Percentiles rank a stretch among this genome's conserved stretches.
phyloP scores from a whole-genome alignment of 2,113 vertebrate genomes.

The Osmerus mordax region DNA sequence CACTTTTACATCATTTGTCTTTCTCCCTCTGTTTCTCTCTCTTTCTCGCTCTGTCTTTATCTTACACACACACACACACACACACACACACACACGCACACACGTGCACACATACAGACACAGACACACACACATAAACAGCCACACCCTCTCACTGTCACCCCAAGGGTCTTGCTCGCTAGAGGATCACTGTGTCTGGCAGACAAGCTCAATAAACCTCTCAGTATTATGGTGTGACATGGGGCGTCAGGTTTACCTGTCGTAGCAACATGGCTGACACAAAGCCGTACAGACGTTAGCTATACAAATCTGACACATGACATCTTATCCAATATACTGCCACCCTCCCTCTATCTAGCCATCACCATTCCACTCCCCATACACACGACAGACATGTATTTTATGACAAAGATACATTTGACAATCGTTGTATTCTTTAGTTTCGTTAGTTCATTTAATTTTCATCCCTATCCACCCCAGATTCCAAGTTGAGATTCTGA shows the following conservation, averaged over 20 bases:
- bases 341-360: constrained; percentile 5
- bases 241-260: no score
- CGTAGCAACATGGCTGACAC: no score
- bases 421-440: neutral
- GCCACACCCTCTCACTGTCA: neutral
- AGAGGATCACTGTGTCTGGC: constrained; percentile 18
- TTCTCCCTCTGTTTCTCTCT: neutral
- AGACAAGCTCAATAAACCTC: constrained; percentile 23
- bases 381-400: neutral
- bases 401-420: neutral
- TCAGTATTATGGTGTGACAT: neutral
- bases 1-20: neutral
- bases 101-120: constrained; percentile 5
- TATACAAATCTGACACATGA: no score
- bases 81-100: neutral
- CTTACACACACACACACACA: neutral
- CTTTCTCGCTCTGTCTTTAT: neutral
- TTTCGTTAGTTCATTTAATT: neutral
- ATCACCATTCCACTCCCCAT: neutral
- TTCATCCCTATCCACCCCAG: neutral
- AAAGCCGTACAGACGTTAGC: no score
- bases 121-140: constrained; percentile 2
- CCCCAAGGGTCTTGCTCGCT: constrained; percentile 16
- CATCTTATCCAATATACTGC: neutral
- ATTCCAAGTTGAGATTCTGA: neutral